Base-by-base conservation (phyloP, 2,888 invertebrate genomes). In the Rotaria magnacalcarata region DNA sequence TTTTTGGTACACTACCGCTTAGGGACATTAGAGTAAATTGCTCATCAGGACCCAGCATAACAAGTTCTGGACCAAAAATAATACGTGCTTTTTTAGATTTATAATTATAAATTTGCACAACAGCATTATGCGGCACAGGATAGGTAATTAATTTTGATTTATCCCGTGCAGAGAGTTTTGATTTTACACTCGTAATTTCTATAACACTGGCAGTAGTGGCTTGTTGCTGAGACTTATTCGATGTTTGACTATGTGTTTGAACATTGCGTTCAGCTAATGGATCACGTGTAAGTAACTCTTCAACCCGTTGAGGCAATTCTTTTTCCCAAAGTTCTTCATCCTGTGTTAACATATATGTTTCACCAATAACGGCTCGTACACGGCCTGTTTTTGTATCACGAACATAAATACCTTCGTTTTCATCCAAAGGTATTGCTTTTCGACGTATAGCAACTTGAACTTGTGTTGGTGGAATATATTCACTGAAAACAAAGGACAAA, bases 61-160 rank as follows among this genome's bases (percentile, higher is more conserved):
- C 92, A 87, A 92, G 89, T 87, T 92, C 92, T n/a, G 92, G 92
- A 10, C 92, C 92, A 89, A 92, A 92, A n/a, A 92, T 89, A 86
- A 92, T 92, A 86, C 92, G 14, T 34, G 92, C 92, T 88, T 90
- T 91, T 88, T 92, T 92, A 87, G 91, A 91, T 88, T 92, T 92
- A 88, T 92, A 92, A 88, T 92, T 92, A 88, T 92, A 92, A 84
- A 92, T 91, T 89, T 92, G 92, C 16, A 92, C 92, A 85, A 92
- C 92, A 19, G 92, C 92, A 89, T 92, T 92, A 89, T 92, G 92
- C 27, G 92, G 92, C 14, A 92, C 92, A 86, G 92, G 89, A 89
- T 91, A 91, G 5, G 91, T 90, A 21, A 92, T 89, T 10, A 92
- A 91, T 54, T 89, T 88, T 1, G 90, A 91, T 88, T 90, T 90